Conservation (phyloP, 2,888 invertebrate species). For the Tipula confusa region DNA sequence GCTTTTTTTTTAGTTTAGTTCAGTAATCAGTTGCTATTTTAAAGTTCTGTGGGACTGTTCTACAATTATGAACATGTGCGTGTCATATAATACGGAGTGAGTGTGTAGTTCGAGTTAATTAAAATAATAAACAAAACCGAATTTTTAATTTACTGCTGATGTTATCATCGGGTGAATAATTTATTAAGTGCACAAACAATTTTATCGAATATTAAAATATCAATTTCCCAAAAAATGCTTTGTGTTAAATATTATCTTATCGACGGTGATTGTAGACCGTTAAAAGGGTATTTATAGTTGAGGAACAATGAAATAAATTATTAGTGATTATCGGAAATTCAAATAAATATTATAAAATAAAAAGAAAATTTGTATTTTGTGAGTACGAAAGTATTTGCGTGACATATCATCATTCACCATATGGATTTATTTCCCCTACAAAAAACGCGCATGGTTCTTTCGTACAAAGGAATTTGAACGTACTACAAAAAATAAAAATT, state of each 20-base stretch:
- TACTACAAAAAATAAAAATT: not conserved
- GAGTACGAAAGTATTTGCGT: not conserved
- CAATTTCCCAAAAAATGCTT: too few relatives aligned
- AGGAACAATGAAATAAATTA: not conserved
- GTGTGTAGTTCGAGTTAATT: too few relatives aligned
- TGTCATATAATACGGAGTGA: too few relatives aligned
- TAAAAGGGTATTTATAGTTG: not conserved
- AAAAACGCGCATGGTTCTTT: not conserved
- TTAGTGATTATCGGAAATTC: not conserved
- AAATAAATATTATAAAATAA: not conserved
- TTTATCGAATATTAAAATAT: too few relatives aligned
- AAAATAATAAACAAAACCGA: not conserved
- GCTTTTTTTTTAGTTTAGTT: too few relatives aligned
- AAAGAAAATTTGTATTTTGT: not conserved
- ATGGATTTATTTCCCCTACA: constrained; percentile 12
- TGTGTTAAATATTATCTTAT: too few relatives aligned
- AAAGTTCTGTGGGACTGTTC: too few relatives aligned
- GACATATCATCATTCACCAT: not conserved
- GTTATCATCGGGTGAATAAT: too few relatives aligned
- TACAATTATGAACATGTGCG: too few relatives aligned
- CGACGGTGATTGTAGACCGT: not conserved
- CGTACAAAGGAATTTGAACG: not conserved
- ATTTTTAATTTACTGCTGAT: not conserved
- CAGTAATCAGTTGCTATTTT: too few relatives aligned
- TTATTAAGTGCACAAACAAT: too few relatives aligned